Base-by-base conservation (phyloP, 2,113 vertebrate genomes). In the Chaenocephalus aceratus region DNA sequence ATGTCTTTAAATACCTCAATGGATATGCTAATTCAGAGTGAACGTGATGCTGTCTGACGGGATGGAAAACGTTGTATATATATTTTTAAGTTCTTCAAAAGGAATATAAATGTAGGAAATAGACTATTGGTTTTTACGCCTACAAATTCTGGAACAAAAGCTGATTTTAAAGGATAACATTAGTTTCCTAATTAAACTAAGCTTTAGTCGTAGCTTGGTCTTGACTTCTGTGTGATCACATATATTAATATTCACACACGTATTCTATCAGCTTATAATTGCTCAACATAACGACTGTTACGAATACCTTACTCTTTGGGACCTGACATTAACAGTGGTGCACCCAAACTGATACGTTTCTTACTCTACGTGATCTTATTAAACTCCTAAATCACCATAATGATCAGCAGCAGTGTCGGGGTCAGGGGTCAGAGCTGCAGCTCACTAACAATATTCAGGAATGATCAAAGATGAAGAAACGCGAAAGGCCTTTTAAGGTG, bases 401-500 rank as follows among this genome's bases (percentile, higher is more conserved):
- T 82, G 58, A 68, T 49, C 58, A 69, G 44, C 58, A 69, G 70
- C 77, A 54, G 59, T 12, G 8, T 18, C 30, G 51, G 57, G 79
- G 49, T 75, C 23, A 41, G 51, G 8, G 70, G 57, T 79, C 69
- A 60, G 52, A 30, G 51, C 49, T 53, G 41, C 18, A 53, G 52
- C 62, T 74, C 60, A 7, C 48, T 51, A 44, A 56, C 53, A 79
- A 72, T 36, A 49, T 69, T 58, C 52, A 58, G 2, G 26, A 66
- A 6, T 23, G 34, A 79, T 18, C 15, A 66, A 78, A 87, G 74
- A 73, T 26, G 14, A 0, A 0, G 23, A 49, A 48, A 44, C 21
- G 4, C 30, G 69, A 26, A 15, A 75, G 54, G n/a, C 1, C 21
- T 74, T 84, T 23, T 69, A 65, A 77, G 75, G 82, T 54, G 75